phyloP scores from a whole-genome alignment of 2,888 invertebrate species.

The Dryadula phaetusa region DNA sequence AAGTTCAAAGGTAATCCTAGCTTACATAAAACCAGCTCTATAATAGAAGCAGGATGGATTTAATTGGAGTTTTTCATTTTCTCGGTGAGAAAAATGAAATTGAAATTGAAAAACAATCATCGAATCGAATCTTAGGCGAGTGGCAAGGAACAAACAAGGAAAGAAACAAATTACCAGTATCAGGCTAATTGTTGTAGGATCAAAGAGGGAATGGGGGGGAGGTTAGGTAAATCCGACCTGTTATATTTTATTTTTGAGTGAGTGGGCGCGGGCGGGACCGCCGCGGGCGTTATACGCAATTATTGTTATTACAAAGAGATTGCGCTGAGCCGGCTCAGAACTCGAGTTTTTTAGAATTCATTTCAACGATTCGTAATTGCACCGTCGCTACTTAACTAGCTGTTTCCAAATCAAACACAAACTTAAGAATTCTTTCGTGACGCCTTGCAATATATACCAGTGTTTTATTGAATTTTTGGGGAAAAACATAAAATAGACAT shows the following conservation, averaged over 20 bases:
- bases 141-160: slow-evolving; percentile 61
- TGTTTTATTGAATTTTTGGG: neutral
- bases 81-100: slow-evolving; percentile 51
- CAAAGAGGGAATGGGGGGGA: slow-evolving; percentile 63
- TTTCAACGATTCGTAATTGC: slow-evolving; percentile 65
- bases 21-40: slow-evolving; percentile 50
- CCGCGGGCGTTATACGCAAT: slow-evolving; percentile 78
- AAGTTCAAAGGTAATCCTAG: slow-evolving; percentile 50
- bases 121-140: slow-evolving; percentile 70
- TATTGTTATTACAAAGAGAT: slow-evolving; percentile 83
- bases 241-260: slow-evolving; percentile 60
- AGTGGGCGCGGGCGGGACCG: slow-evolving; percentile 57
- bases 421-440: slow-evolving; percentile 18
- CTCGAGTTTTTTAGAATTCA: slow-evolving; percentile 71
- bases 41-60: slow-evolving; percentile 52
- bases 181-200: slow-evolving; percentile 79
- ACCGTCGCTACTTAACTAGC: slow-evolving; percentile 42
- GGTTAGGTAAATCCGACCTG: slow-evolving; percentile 72
- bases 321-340: slow-evolving; percentile 75
- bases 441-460: neutral
- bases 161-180: slow-evolving; percentile 78
- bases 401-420: slow-evolving; percentile 30
- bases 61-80: slow-evolving; percentile 61
- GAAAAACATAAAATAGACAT: neutral
- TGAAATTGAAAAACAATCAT: slow-evolving; percentile 69